Conservation (phyloP, 1,140 invertebrate species). For the Aphis craccivora region DNA sequence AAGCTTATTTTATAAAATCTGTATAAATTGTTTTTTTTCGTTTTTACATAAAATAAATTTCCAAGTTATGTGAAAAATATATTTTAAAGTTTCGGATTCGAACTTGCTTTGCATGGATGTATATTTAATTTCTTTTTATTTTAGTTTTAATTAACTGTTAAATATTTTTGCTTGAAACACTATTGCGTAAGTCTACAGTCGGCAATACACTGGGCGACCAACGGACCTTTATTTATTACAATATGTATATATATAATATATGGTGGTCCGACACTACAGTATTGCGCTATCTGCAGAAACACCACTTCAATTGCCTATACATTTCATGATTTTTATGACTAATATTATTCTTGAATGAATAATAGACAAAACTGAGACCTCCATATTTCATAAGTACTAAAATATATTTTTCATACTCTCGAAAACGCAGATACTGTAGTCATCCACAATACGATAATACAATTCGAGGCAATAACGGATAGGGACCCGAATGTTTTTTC, state of each 20-base stretch:
- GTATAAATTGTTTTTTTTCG: neutral
- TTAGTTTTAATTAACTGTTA: neutral
- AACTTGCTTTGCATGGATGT: neutral
- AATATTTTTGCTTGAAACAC: neutral
- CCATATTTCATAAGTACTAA: neutral
- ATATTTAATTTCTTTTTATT: neutral
- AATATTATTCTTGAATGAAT: neutral
- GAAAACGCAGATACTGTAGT: neutral
- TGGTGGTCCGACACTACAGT: neutral
- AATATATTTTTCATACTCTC: neutral
- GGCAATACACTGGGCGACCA: neutral
- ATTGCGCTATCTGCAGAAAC: neutral
- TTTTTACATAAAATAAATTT: neutral
- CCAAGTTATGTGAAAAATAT: neutral
- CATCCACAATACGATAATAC: neutral
- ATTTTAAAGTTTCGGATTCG: neutral
- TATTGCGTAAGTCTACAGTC: neutral
- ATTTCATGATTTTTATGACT: neutral
- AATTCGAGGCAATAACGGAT: neutral
- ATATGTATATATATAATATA: no score
- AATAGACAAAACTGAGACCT: neutral
- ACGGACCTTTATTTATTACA: neutral
- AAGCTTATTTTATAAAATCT: neutral
- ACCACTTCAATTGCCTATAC: neutral
- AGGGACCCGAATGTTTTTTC: neutral